Evolutionary conservation across 2,888 invertebrate species (phyloP), one percentile per base, ranked within the genome.

Genomic region (Phaonia tiefii): DNA sequence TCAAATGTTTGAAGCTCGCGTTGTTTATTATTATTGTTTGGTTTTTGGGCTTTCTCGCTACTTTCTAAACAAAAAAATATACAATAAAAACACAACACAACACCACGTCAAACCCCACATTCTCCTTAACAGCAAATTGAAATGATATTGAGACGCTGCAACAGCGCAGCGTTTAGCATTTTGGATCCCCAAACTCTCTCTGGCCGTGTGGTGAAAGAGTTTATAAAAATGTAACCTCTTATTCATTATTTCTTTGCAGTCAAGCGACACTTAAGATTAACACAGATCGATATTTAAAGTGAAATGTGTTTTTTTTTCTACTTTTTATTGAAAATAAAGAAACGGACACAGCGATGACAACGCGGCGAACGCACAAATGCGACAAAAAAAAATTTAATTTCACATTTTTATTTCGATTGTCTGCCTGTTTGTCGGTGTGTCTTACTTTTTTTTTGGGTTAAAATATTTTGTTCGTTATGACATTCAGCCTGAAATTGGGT

Each of bases 41-140:
- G 60, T 63, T 81, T 75, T 81, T 63, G 69, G 72, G 78, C 78
- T 81, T 81, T 81, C 81, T 75, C 81, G 81, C 69, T 81, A 81
- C 81, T 81, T 81, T 81, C 81, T 81, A 81, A 81, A 81, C 81
- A 81, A 81, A 81, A 81, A 69, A 17, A 44, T 69, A 65, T 39
- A 51, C 25, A 17, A 42, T 70, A 75, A 56, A 26, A 51, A 37
- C 22, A 15, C 26, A 39, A 37, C 31, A 31, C 31, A 31, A 31
- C 31, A 31, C 31, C 31, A 8, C 31, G 31, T 5, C 31, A 8
- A 31, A 3, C 31, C 4, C 4, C 31, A 3, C 31, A 31, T 31
- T 31, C 31, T 31, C 31, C 31, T 56, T 13, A 63, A 42, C 39
- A 42, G 3, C 42, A 11, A 10, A 42, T 60, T 10, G 42, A 25